phyloP scores from a whole-genome alignment of 1,140 invertebrate genomes.

The Brachionus rubens region DNA sequence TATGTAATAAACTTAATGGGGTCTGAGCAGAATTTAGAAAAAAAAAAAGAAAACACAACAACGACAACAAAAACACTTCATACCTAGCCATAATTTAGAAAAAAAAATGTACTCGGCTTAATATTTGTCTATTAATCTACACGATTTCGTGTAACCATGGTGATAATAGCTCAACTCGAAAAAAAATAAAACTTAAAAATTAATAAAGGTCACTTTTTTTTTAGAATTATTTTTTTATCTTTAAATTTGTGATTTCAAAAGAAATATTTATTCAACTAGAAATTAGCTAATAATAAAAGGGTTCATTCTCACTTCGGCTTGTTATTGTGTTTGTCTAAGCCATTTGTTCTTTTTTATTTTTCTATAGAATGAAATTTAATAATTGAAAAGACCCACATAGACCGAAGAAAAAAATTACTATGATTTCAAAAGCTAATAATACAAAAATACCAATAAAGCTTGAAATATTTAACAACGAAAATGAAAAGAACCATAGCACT shows the following conservation, averaged over 20 bases:
- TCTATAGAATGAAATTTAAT: slow-evolving; percentile 23
- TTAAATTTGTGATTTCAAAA: neutral
- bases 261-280: neutral
- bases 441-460: slow-evolving; percentile 36
- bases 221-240: neutral
- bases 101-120: too few relatives aligned
- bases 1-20: too few relatives aligned
- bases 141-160: neutral
- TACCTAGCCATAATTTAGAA: too few relatives aligned
- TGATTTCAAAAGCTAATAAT: slow-evolving; percentile 25
- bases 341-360: slow-evolving; percentile 14
- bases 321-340: too few relatives aligned
- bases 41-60: too few relatives aligned
- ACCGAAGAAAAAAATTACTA: slow-evolving; percentile 13
- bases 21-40: too few relatives aligned
- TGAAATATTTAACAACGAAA: slow-evolving; percentile 26
- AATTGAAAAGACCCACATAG: neutral
- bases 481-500: slow-evolving; percentile 20
- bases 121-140: slow-evolving; percentile 4
- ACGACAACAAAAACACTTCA: too few relatives aligned
- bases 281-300: slow-evolving; percentile 38
- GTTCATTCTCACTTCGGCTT: slow-evolving; percentile 16
- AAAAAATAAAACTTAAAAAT: neutral
- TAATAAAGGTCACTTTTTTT: slow-evolving; percentile 29
- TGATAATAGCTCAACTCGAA: neutral